Evolutionary conservation across 2,888 invertebrate species (phyloP), one percentile per base, ranked within the genome.

Genomic region (Rugalucina vietnamica): DNA sequence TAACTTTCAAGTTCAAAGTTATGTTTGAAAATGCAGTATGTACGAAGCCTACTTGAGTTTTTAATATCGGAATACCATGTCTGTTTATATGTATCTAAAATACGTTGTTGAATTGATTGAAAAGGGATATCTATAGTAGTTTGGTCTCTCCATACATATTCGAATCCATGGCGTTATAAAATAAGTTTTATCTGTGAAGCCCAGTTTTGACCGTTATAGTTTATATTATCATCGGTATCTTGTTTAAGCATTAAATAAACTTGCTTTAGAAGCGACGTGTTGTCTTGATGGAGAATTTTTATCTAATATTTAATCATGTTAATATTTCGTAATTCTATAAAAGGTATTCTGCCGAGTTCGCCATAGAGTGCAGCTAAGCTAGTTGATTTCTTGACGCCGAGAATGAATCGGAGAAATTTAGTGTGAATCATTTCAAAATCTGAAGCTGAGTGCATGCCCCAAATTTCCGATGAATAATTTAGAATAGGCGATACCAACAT

Each of bases 201-300:
- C 54, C 54, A 54, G n/a, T 54, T 54, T 54, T 54, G 54, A n/a
- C 54, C 54, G n/a, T 54, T 54, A 54, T 54, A 54, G 21, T 54
- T 54, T n/a, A n/a, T 54, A n/a, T 54, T 14, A n/a, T n/a, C 4
- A n/a, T 21, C 54, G 21, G 12, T n/a, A 21, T 54, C 54, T 18
- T 54, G 4, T 54, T 54, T 54, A 4, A 54, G 54, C 54, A 54
- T 54, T 21, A 54, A 18, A 54, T 54, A 54, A 4, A 54, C n/a
- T n/a, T 54, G 14, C 21, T 54, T 54, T 14, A 54, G 54, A 4
- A 54, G 21, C 4, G 54, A 54, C 14, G 54, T 54, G 3, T 54
- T 4, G n/a, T 54, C n/a, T 54, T 54, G 54, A 18, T 21, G 21
- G 3, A 54, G 21, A 21, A 54, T 54, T 54, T 54, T 54, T 54